A percentile compares a stretch with the other conserved stretches of the same genome.
phyloP scores from a whole-genome alignment of 2,888 invertebrate genomes.

The Pyrrhosoma nymphula region DNA sequence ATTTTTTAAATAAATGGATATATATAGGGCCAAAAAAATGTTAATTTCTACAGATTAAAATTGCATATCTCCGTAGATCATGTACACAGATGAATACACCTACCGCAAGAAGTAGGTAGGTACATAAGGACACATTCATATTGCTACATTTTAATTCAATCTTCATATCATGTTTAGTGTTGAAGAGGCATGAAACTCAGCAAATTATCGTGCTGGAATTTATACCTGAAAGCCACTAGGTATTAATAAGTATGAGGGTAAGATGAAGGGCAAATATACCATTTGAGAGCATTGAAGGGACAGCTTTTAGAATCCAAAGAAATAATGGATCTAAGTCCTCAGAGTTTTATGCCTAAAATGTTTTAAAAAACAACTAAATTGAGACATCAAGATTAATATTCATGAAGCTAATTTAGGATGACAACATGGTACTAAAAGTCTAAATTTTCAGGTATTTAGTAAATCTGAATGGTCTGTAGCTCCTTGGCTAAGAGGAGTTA shows the following conservation, averaged over 20 bases:
- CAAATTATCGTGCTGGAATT: neutral
- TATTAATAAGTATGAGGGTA: neutral
- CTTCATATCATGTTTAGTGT: neutral
- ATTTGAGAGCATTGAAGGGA: neutral
- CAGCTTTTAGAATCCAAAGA: neutral
- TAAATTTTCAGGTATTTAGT: neutral
- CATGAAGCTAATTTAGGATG: neutral
- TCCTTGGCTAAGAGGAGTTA: neutral
- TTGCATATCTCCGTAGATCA: neutral
- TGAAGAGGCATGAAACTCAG: neutral
- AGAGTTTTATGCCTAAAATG: neutral
- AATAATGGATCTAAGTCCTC: neutral
- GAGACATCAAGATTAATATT: neutral
- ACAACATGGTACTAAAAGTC: neutral
- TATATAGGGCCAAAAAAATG: neutral
- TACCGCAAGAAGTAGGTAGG: neutral
- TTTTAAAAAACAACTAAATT: neutral
- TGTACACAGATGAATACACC: neutral
- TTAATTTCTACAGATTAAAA: neutral
- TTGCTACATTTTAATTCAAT: neutral
- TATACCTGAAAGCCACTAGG: neutral
- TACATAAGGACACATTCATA: neutral
- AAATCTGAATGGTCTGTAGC: neutral
- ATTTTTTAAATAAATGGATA: neutral
- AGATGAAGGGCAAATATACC: neutral